These are phyloP conservation scores for Sesia apiformis DNA, from an alignment of 2,888 invertebrate genomes.

Conservation along the genomic window DNA sequence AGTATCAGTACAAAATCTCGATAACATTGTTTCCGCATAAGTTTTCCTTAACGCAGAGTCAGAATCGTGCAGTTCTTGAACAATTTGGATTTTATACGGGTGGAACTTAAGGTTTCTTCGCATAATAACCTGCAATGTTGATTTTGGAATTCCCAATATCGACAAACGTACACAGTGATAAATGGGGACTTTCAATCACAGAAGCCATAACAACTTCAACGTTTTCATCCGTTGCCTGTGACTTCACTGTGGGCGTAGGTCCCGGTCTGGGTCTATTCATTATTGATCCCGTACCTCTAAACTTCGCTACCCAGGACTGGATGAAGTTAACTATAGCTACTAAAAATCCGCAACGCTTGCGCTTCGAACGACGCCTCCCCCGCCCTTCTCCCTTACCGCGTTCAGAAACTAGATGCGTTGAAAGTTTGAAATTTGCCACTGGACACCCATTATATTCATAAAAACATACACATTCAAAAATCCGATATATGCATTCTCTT, in stretches of 20 bases:
- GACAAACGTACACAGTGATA: neutral
- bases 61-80: too few species aligned
- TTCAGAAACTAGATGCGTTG: neutral
- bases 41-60: too few species aligned
- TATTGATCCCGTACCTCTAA: neutral
- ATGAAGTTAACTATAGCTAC: too few species aligned
- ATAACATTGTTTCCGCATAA: too few species aligned
- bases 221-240: neutral
- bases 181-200: neutral
- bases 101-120: too few species aligned
- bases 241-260: neutral
- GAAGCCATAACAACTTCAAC: neutral
- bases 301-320: conserved; percentile 1
- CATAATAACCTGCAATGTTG: too few species aligned
- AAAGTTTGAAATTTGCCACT: neutral
- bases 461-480: too few species aligned
- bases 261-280: conserved; percentile 1
- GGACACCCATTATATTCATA: neutral
- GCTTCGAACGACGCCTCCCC: neutral
- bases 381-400: neutral
- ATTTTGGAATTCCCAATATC: conserved; percentile 1
- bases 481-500: too few species aligned
- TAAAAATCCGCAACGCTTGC: neutral
- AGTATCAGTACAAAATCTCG: too few species aligned
- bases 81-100: too few species aligned